Evolutionary conservation across 2,888 invertebrate genomes (phyloP).

Genomic region (Epistrophella euchroma): DNA sequence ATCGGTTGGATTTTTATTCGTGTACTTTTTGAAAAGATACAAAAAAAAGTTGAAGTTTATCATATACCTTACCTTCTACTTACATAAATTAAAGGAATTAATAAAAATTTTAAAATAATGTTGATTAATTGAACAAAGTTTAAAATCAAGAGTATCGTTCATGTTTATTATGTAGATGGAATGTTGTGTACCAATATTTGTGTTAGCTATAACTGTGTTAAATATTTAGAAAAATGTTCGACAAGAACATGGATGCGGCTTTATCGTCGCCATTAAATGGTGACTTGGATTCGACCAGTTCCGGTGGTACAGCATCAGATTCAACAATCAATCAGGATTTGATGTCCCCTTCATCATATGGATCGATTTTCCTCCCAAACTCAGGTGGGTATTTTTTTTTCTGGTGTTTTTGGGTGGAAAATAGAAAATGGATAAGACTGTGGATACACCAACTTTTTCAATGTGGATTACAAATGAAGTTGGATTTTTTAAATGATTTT

Average conservation of each 20-base stretch:
- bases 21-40: background rate
- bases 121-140: background rate
- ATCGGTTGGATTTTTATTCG: slow-evolving; percentile 53
- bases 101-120: background rate
- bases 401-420: background rate
- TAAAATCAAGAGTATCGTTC: background rate
- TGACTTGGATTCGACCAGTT: slow-evolving; percentile 83
- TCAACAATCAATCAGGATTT: slow-evolving; percentile 81
- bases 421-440: background rate
- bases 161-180: slow-evolving; percentile 22
- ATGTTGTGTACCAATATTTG: slow-evolving; percentile 3
- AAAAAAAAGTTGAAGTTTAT: background rate
- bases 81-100: background rate
- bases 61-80: no score
- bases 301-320: slow-evolving; percentile 83
- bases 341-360: slow-evolving; percentile 82
- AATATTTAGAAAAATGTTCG: slow-evolving; percentile 79
- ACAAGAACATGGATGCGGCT: slow-evolving; percentile 82
- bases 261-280: slow-evolving; percentile 81
- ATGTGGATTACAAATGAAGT: background rate
- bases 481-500: no score
- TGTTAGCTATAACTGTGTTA: slow-evolving; percentile 4
- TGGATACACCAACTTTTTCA: background rate
- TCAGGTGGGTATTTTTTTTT: slow-evolving; percentile 78
- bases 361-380: slow-evolving; percentile 82